A percentile compares a stretch with the other conserved stretches of the same genome.
phyloP scores from a whole-genome alignment of 1,140 invertebrate species.

The Vanessa atalanta region DNA sequence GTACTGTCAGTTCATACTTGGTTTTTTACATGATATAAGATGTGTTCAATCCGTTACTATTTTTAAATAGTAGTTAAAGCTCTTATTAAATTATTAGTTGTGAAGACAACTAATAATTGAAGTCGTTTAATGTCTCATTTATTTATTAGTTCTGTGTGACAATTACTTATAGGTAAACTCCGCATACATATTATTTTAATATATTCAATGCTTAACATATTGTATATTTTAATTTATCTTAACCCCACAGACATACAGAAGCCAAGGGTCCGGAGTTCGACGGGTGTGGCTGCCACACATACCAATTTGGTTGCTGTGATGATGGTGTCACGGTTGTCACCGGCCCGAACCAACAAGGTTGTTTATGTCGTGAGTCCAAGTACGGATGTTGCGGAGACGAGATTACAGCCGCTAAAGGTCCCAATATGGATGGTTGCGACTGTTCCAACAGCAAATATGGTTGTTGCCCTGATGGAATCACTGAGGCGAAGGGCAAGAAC shows the following conservation, averaged over 20 bases:
- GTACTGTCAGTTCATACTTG: no score
- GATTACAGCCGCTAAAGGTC: slow-evolving; percentile 87
- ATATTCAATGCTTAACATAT: background rate
- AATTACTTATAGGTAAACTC: no score
- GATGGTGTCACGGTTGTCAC: slow-evolving; percentile 92
- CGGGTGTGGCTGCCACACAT: slow-evolving; percentile 92
- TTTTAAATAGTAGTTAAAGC: no score
- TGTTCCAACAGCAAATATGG: slow-evolving; percentile 90
- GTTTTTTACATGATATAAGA: no score
- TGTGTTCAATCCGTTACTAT: no score
- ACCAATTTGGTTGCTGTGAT: slow-evolving; percentile 95
- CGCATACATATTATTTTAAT: no score
- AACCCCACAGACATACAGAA: slow-evolving; percentile 81
- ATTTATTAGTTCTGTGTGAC: no score
- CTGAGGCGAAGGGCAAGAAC: slow-evolving; percentile 89
- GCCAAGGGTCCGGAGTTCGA: slow-evolving; percentile 86
- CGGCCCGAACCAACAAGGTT: slow-evolving; percentile 89
- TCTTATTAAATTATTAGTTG: no score
- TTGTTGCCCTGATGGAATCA: slow-evolving; percentile 92
- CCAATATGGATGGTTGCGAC: slow-evolving; percentile 86
- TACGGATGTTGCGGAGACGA: slow-evolving; percentile 95
- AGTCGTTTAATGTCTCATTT: no score
- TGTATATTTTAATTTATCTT: background rate
- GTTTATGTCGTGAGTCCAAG: slow-evolving; percentile 89
- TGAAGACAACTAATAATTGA: no score